Evolutionary conservation across 2,888 invertebrate genomes (phyloP), one percentile per base, ranked within the genome.

Genomic region (Hirtodrosophila duncani): DNA sequence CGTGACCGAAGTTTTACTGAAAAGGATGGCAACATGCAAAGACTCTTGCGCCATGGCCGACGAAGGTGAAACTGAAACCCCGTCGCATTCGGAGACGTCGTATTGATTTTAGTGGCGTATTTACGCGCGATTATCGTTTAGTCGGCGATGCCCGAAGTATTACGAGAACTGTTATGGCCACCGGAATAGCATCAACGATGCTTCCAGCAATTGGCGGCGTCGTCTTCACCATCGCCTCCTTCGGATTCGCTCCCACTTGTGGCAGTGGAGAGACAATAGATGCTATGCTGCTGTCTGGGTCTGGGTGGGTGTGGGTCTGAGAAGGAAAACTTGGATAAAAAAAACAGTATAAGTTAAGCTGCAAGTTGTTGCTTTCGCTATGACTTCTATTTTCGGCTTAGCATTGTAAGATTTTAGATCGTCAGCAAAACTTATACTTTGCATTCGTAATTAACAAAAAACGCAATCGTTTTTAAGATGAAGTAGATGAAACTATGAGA

Each of bases 51-150:
- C 24, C 34, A 17, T 26, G 49, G 21, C 55, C 46, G 55, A 41
- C 60, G 71, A 71, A 79, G 74, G 71, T 79, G 68, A 67, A 74
- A 66, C 63, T 37, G 53, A 63, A 52, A 39, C 38, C 43, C 43
- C 58, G 36, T 13, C 23, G 59, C 63, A 56, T 58, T 49, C 60
- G 59, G 48, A 59, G 71, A 68, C 71, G 63, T 82, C 65, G 81
- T 85, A 85, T 85, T 85, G 85, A 85, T 85, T 85, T 85, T 85
- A 85, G 85, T 85, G 80, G 84, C 82, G 81, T 85, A 79, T 84
- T 84, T 84, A 84, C 78, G 83, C 79, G 81, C 82, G 80, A 85
- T 85, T 84, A 85, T 84, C 85, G 84, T 85, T 84, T 84, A 85
- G 85, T 84, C 83, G 77, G 82, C 78, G 80, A 79, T 75, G 72